These are phyloP conservation scores for Cyprinodon brontotheroides DNA, from an alignment of 2,113 vertebrate genomes.

Conservation along the genomic window DNA sequence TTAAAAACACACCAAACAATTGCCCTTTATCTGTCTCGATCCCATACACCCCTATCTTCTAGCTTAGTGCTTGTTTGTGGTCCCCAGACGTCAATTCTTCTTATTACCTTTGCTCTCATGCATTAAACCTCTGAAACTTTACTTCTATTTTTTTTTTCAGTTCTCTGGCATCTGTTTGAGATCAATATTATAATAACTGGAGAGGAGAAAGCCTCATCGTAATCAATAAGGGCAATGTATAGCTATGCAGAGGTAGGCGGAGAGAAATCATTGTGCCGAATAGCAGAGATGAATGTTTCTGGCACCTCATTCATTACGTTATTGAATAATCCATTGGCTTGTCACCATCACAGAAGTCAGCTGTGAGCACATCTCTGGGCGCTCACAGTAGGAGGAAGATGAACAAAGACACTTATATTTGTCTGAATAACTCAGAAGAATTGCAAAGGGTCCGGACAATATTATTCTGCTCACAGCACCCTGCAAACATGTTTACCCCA, in stretches of 20 bases:
- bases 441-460: slow-evolving; percentile 2
- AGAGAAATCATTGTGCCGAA: slow-evolving; percentile 72
- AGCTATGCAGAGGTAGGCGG: slow-evolving; percentile 61
- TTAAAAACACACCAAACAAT: not conserved
- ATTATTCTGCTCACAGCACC: not conserved
- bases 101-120: slow-evolving; percentile 14
- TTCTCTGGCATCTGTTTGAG: slow-evolving; percentile 55
- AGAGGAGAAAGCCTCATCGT: slow-evolving; percentile 72
- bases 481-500: not conserved
- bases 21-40: slow-evolving; percentile 25
- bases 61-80: slow-evolving; percentile 20
- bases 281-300: slow-evolving; percentile 68
- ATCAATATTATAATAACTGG: slow-evolving; percentile 79
- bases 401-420: slow-evolving; percentile 29
- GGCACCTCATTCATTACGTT: slow-evolving; percentile 76
- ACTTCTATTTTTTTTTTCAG: slow-evolving; percentile 19
- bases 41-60: slow-evolving; percentile 4
- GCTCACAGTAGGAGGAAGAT: slow-evolving; percentile 30
- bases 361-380: slow-evolving; percentile 39
- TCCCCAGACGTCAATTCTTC: slow-evolving; percentile 28
- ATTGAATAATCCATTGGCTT: slow-evolving; percentile 74
- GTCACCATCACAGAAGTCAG: slow-evolving; percentile 56
- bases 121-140: slow-evolving; percentile 38
- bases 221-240: slow-evolving; percentile 74
- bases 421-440: slow-evolving; percentile 38